Evolutionary conservation across 2,888 invertebrate genomes (phyloP).

Genomic region (Pachydiplax longipennis): DNA sequence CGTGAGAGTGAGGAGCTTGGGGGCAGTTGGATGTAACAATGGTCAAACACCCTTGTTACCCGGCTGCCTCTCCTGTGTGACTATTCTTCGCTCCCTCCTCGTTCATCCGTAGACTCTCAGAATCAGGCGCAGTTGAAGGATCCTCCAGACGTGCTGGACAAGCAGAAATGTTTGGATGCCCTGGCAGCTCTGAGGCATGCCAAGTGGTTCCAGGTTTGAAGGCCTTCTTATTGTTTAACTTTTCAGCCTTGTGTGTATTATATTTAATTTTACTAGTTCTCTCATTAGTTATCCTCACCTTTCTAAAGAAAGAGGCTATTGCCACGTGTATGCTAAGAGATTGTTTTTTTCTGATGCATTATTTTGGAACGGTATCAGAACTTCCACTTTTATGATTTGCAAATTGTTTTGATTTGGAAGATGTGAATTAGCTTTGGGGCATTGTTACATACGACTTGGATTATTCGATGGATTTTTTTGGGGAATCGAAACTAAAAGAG

Average conservation of each 20-base stretch:
- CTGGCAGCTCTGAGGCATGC: slow-evolving; percentile 99
- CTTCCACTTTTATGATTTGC: slow-evolving; percentile 46
- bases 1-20: neutral
- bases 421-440: neutral
- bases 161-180: slow-evolving; percentile 99
- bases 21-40: slow-evolving; percentile 58
- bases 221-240: slow-evolving; percentile 52
- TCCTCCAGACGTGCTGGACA: slow-evolving; percentile 93
- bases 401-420: slow-evolving; percentile 35
- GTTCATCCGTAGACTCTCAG: slow-evolving; percentile 52
- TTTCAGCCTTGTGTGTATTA: slow-evolving; percentile 58
- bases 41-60: slow-evolving; percentile 78
- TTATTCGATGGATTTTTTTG: neutral
- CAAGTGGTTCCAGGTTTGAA: slow-evolving; percentile 99
- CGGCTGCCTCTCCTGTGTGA: slow-evolving; percentile 76
- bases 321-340: slow-evolving; percentile 33
- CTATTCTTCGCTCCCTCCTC: slow-evolving; percentile 50
- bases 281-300: slow-evolving; percentile 37
- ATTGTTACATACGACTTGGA: neutral
- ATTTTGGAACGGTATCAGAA: slow-evolving; percentile 47
- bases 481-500: slow-evolving; percentile 1
- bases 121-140: slow-evolving; percentile 62
- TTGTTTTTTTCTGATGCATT: slow-evolving; percentile 31
- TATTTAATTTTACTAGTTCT: slow-evolving; percentile 45
- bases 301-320: slow-evolving; percentile 35